Evolutionary conservation across 2,113 vertebrate species (phyloP).

Genomic region (Leuciscus idus): DNA sequence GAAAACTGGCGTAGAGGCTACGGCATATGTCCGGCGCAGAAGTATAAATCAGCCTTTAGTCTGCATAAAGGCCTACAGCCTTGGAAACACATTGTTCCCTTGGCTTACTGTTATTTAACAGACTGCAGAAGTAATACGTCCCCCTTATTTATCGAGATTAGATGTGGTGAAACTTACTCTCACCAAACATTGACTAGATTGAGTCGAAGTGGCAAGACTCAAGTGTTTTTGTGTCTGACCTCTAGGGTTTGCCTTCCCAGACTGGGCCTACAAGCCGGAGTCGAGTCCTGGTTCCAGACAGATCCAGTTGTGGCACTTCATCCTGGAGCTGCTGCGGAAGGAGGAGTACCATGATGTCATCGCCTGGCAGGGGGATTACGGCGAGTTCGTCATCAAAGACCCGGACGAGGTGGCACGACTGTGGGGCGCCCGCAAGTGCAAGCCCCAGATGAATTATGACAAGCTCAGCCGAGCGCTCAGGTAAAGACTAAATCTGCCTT

Average conservation of each 20-base stretch:
- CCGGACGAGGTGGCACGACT: conserved; percentile 87
- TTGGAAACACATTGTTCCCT: not conserved
- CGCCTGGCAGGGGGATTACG: conserved; percentile 93
- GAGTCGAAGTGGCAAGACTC: not conserved
- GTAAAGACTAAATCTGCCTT: conserved; percentile 59
- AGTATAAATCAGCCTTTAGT: not conserved
- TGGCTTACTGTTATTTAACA: not conserved
- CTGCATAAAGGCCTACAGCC: not conserved
- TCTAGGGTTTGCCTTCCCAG: conserved; percentile 88
- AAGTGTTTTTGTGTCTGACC: conserved; percentile 28
- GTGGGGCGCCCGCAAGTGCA: conserved; percentile 90
- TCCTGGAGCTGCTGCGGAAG: conserved; percentile 88
- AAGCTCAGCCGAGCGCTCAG: conserved; percentile 85
- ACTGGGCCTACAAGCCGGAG: conserved; percentile 92
- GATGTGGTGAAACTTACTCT: not conserved
- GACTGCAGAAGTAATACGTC: not conserved
- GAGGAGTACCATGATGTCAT: conserved; percentile 91
- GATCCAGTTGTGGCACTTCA: conserved; percentile 94
- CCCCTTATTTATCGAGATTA: not conserved
- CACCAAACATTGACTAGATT: not conserved
- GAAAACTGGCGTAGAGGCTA: too few species aligned
- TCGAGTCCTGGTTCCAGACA: conserved; percentile 89
- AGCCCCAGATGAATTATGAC: conserved; percentile 95
- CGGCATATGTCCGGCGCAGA: too few species aligned
- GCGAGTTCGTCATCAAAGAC: conserved; percentile 93